A percentile compares a stretch with the other conserved stretches of the same genome.
Conservation (phyloP, 2,888 invertebrate genomes). For the Sphaerolaimus hirsutus region DNA sequence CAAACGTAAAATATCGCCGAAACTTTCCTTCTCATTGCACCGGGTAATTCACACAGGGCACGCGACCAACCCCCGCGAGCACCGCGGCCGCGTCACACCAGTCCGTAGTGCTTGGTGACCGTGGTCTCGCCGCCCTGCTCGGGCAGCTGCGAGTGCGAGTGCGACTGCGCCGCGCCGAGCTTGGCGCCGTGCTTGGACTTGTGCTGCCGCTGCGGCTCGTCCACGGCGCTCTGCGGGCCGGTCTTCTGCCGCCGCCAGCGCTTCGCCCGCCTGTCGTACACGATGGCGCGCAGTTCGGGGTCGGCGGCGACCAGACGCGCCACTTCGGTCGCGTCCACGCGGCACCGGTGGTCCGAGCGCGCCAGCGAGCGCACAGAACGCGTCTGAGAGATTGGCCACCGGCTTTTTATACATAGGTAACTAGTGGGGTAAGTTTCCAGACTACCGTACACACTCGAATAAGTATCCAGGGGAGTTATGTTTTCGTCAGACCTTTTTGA, state of each 20-base stretch:
- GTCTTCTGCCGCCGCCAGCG: background rate
- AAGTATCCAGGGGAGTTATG: too few relatives aligned
- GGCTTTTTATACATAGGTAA: background rate
- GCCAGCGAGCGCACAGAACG: constrained; percentile 28
- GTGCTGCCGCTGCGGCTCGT: too few relatives aligned
- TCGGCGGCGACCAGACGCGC: constrained; percentile 25
- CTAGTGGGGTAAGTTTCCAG: background rate
- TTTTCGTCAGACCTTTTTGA: too few relatives aligned
- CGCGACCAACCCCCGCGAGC: too few relatives aligned
- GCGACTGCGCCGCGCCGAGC: background rate
- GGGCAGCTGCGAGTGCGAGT: background rate
- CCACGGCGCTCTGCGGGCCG: background rate
- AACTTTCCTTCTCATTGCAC: too few relatives aligned
- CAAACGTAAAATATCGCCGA: too few relatives aligned
- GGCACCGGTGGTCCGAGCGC: constrained; percentile 26
- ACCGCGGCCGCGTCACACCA: background rate
- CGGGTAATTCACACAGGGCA: too few relatives aligned
- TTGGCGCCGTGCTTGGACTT: background rate
- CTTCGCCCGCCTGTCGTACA: constrained; percentile 12
- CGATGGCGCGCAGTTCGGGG: constrained; percentile 27
- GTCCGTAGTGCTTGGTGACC: background rate
- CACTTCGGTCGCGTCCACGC: constrained; percentile 30
- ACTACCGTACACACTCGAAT: too few relatives aligned
- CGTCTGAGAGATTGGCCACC: constrained; percentile 14
- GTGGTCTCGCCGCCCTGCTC: too few relatives aligned